These are phyloP conservation scores for Hirundo rustica DNA, from an alignment of 2,797 vertebrate species.

Conservation along the genomic window DNA sequence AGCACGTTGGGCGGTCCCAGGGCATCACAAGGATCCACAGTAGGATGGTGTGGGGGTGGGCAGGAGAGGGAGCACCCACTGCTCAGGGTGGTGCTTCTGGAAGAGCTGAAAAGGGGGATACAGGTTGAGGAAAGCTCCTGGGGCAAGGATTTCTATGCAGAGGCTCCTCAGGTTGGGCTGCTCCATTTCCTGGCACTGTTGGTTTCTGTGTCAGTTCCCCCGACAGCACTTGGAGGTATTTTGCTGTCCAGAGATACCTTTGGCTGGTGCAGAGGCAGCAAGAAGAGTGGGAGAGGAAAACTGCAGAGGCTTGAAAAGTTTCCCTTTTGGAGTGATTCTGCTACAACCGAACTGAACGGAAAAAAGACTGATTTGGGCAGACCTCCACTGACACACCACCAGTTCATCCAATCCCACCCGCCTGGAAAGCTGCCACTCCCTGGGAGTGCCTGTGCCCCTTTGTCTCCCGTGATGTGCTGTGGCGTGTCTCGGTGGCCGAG, in stretches of 20 bases:
- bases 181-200: not conserved
- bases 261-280: not conserved
- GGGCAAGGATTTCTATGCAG: not conserved
- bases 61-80: not conserved
- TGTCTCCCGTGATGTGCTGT: accelerated
- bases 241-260: not conserved
- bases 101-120: not conserved
- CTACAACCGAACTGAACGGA: not conserved
- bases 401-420: not conserved
- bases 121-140: not conserved
- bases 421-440: not conserved
- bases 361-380: not conserved
- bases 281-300: not conserved
- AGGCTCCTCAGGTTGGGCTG: not conserved
- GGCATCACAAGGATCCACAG: not conserved
- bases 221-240: not conserved
- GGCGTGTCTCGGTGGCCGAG: accelerated
- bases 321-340: not conserved
- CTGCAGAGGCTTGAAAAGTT: not conserved
- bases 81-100: not conserved
- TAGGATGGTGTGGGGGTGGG: accelerated
- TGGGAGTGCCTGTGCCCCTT: accelerated
- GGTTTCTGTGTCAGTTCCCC: not conserved
- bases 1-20: accelerated
- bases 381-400: accelerated